Base-by-base conservation (phyloP, 2,888 invertebrate species). In the Geophilus truncorum region DNA sequence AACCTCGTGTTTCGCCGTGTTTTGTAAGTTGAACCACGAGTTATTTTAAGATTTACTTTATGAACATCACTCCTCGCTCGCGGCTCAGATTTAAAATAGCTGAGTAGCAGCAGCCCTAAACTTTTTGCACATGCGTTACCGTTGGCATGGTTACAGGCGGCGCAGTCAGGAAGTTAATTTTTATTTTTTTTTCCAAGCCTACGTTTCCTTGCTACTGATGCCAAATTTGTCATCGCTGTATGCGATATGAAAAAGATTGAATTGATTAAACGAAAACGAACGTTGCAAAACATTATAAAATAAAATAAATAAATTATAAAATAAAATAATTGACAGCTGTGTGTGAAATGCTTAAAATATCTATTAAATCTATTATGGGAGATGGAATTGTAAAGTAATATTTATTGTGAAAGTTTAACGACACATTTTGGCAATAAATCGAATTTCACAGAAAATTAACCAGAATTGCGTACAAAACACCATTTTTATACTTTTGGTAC, bases 41-140 rank as follows among this genome's bases (percentile, higher is more conserved):
- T 62, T 62, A 62, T 62, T 62, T 62, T 62, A 62, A 62, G 57
- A 62, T 62, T 62, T 62, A 62, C 57, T 62, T 62, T 62, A 18
- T 18, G 57, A 62, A 62, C 57, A 62, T 62, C 21, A 62, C 57
- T 62, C 57, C 21, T 62, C 21, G 21, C 57, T 62, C 23, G 18
- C 57, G 57, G 57, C 57, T 62, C 57, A 10, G 57, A 62, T 62
- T 62, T 62, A 62, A 62, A 62, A 62, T 62, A 62, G 57, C 57
- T n/a, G 15, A 40, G 40, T 40, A 62, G 18, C 57, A 62, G 21
- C 57, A 62, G 57, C 57, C 57, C 57, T 23, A 62, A 62, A 62
- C 21, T 23, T 62, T 62, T 62, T 62, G 57, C 57, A 62, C 57
- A 62, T 62, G 57, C 57, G 57, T 23, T 62, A 62, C 57, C 21